Base-by-base conservation (phyloP, 2,888 invertebrate species). In the Pinctada fucata region DNA sequence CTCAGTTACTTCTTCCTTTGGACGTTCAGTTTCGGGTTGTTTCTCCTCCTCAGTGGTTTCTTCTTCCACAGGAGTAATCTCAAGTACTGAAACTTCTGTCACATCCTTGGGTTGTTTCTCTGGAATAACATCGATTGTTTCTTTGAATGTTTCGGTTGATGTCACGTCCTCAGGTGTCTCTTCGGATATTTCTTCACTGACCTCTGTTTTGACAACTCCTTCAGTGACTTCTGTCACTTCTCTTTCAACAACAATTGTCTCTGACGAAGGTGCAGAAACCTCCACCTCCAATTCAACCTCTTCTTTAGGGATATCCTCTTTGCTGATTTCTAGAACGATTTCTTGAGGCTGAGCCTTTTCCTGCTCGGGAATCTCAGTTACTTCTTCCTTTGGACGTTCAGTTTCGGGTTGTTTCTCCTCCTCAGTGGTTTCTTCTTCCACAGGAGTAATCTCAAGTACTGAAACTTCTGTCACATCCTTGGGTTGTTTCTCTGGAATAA, bases 391-490 rank as follows among this genome's bases (percentile, higher is more conserved):
- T 31, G 31, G 31, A 31, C 31, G 31, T 31, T 31, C 31, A 31
- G 31, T 31, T 31, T 31, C 31, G 31, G 31, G 31, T 31, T 31
- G 31, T 31, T 31, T 31, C 31, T 31, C 31, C 31, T 31, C 31
- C 31, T 31, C 31, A 31, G 31, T 31, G 31, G 31, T 31, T 31
- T 31, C 31, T 31, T 31, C 31, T 58, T 58, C 13, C 13, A 82
- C 79, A 63, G 77, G 64, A 16, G 75, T 67, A 6, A 75, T 74
- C 45, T 83, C 77, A 64, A 81, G 79, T 65, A 78, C 69, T 16
- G 68, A 67, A 8, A 73, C 71, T 63, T 63, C 70, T 51, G 10
- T 74, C 3, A n/a, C 64, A 69, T 64, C 79, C 81, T 45, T 75
- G 66, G 74, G 66, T 64, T 72, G 3, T 50, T 68, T 72, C 45